phyloP scores from a whole-genome alignment of 2,888 invertebrate species.

The Spodoptera picta region DNA sequence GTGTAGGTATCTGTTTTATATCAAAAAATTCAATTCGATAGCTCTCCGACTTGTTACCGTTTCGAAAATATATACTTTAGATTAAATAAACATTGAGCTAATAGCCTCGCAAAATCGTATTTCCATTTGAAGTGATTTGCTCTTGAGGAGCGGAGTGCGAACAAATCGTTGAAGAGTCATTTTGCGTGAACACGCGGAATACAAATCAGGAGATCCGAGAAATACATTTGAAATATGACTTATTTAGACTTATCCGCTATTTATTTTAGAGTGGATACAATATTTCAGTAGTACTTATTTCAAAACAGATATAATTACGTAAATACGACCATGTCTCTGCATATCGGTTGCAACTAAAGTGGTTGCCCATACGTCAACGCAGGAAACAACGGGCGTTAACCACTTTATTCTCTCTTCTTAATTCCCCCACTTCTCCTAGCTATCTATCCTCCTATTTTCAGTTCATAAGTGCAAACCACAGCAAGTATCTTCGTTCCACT shows the following conservation, averaged over 20 bases:
- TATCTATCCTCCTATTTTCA: too few relatives aligned
- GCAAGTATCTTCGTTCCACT: too few relatives aligned
- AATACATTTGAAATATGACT: slow-evolving; percentile 69
- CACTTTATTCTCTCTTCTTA: too few relatives aligned
- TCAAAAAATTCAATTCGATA: neutral
- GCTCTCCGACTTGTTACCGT: too few relatives aligned
- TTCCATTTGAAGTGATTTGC: slow-evolving; percentile 52
- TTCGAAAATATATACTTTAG: slow-evolving; percentile 11
- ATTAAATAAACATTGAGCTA: slow-evolving; percentile 31
- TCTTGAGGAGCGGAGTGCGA: slow-evolving; percentile 51
- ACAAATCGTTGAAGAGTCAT: slow-evolving; percentile 59
- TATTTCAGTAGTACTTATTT: slow-evolving; percentile 5
- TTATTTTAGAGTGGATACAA: slow-evolving; percentile 20
- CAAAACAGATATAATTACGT: slow-evolving; percentile 9
- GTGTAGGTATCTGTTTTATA: too few relatives aligned
- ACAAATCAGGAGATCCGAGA: slow-evolving; percentile 91
- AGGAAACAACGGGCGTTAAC: too few relatives aligned
- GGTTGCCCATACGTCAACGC: too few relatives aligned
- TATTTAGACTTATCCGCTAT: slow-evolving; percentile 25
- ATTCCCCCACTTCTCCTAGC: too few relatives aligned
- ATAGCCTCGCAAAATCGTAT: slow-evolving; percentile 39
- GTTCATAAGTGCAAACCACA: too few relatives aligned
- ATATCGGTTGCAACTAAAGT: too few relatives aligned
- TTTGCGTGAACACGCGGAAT: slow-evolving; percentile 95
- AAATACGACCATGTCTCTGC: too few relatives aligned